These are phyloP conservation scores for Deladenus siricidicola DNA, from an alignment of 2,888 invertebrate genomes.

Conservation along the genomic window DNA sequence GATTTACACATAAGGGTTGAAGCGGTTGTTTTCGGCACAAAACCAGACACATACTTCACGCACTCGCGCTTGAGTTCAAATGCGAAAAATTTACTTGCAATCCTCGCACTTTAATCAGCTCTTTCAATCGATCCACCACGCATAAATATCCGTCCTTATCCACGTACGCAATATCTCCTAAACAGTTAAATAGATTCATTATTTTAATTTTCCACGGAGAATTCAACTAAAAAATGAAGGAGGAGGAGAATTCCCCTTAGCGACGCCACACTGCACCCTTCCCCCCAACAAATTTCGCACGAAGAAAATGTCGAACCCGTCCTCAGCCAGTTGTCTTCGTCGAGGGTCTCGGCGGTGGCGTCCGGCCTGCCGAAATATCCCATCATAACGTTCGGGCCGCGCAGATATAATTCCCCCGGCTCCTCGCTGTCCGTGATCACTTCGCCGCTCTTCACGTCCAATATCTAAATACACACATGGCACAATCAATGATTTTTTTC, in stretches of 20 bases:
- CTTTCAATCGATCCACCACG: conserved; percentile 77
- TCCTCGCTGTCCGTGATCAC: conserved; percentile 54
- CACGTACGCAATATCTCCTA: conserved; percentile 73
- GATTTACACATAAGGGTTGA: too few relatives aligned
- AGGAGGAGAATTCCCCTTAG: not conserved
- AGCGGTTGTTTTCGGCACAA: not conserved
- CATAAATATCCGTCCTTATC: conserved; percentile 69
- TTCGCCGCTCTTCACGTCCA: conserved; percentile 55
- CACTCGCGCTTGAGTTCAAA: too few relatives aligned
- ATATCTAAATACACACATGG: conserved; percentile 27
- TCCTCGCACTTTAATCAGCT: conserved; percentile 79
- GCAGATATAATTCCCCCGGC: conserved; percentile 80
- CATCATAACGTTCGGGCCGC: conserved; percentile 75
- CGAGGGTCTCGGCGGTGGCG: conserved; percentile 27
- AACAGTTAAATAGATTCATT: not conserved
- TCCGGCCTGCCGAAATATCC: conserved; percentile 64
- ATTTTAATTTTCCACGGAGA: not conserved
- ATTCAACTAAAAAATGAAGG: not conserved
- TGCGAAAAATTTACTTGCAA: conserved; percentile 67
- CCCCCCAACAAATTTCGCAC: too few relatives aligned
- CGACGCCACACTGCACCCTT: too few relatives aligned
- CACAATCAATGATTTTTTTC: too few relatives aligned
- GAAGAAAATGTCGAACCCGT: conserved; percentile 53
- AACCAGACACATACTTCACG: not conserved
- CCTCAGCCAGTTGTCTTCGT: conserved; percentile 31